Evolutionary conservation across 2,888 invertebrate species (phyloP).

Genomic region (Tyria jacobaeae): DNA sequence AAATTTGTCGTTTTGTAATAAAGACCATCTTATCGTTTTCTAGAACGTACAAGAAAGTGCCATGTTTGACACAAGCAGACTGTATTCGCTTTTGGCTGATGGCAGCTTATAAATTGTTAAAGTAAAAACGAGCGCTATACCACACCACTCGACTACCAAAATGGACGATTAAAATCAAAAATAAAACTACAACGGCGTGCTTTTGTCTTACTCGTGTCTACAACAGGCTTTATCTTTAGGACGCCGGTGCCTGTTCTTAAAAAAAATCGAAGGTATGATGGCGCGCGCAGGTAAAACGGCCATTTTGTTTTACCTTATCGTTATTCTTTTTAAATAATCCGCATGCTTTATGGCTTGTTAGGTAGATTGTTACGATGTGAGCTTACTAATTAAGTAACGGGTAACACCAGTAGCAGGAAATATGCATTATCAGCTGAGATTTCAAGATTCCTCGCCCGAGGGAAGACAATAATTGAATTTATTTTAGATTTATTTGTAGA

Average conservation of each 20-base stretch:
- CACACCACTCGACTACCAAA: constrained; percentile 66
- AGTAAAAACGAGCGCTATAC: constrained; percentile 65
- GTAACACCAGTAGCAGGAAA: constrained; percentile 72
- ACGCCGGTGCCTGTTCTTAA: constrained; percentile 63
- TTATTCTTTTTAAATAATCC: constrained; percentile 81
- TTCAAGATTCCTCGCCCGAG: constrained; percentile 31
- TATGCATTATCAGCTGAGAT: constrained; percentile 51
- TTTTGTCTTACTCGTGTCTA: constrained; percentile 84
- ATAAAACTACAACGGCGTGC: constrained; percentile 75
- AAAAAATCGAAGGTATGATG: constrained; percentile 65
- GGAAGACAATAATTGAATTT: constrained; percentile 17
- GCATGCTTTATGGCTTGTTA: constrained; percentile 83
- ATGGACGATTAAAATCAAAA: constrained; percentile 79
- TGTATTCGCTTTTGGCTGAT: constrained; percentile 51
- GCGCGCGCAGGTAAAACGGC: constrained; percentile 78
- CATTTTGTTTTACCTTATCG: constrained; percentile 73
- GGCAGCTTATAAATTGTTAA: constrained; percentile 62
- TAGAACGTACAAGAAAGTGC: constrained; percentile 53
- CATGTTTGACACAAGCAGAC: constrained; percentile 51
- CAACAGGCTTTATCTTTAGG: constrained; percentile 76
- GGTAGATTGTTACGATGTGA: constrained; percentile 72
- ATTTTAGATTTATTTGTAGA: constrained; percentile 17
- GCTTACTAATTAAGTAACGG: constrained; percentile 74
- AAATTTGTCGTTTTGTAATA: neutral
- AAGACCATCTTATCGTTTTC: constrained; percentile 13